These are phyloP conservation scores for Verasper variegatus DNA, from an alignment of 2,113 vertebrate genomes.

Conservation along the genomic window DNA sequence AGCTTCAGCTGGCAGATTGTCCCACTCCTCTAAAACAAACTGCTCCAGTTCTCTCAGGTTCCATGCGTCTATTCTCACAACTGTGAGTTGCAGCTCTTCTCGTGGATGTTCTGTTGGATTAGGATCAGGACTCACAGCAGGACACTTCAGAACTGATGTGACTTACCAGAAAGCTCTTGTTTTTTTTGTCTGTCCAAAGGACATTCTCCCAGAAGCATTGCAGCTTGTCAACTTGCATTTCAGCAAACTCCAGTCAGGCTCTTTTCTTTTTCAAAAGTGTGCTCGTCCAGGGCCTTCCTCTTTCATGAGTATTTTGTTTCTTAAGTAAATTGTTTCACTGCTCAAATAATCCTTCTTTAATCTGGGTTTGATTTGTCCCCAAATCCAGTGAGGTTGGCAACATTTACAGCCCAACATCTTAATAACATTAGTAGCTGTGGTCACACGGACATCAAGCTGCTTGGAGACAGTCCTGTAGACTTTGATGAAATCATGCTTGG, in stretches of 20 bases:
- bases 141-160: constrained; percentile 1
- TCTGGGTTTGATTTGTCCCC: too few relatives aligned
- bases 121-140: constrained; percentile 11
- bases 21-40: neutral
- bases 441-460: neutral
- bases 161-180: neutral
- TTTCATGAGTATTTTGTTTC: neutral
- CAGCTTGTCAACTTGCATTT: neutral
- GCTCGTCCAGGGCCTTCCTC: neutral
- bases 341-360: too few relatives aligned
- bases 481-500: too few relatives aligned
- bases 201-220: neutral
- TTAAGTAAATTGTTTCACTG: neutral
- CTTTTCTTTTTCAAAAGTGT: neutral
- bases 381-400: neutral
- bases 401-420: neutral
- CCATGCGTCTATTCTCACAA: neutral
- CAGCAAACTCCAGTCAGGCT: neutral
- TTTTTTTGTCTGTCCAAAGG: neutral
- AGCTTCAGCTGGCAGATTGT: too few relatives aligned
- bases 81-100: neutral
- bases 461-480: neutral
- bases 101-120: neutral
- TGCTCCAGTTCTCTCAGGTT: neutral
- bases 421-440: neutral